Evolutionary conservation across 2,888 invertebrate species (phyloP), one percentile per base, ranked within the genome.

Genomic region (Drosophila kanekoi): DNA sequence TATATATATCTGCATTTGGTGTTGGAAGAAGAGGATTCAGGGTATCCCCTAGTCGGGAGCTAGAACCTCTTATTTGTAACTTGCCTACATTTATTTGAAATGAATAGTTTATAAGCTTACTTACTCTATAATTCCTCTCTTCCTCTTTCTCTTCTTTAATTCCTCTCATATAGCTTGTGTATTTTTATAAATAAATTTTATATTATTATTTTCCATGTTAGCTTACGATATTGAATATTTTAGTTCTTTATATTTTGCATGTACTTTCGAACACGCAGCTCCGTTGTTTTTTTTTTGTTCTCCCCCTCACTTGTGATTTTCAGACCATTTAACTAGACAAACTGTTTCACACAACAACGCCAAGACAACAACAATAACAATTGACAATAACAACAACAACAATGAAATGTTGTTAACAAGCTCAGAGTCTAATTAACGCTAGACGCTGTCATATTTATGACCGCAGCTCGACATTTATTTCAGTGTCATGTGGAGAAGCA

Each of bases 371-470:
- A 23, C 13, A 37, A 41, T 11, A 41, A n/a, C 13, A 28, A 16
- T 14, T 0, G 23, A 23, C 23, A 23, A 23, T 1, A 20, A 40
- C 18, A 43, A 23, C 18, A 40, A 40, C 18, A 43, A 23, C 18
- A 40, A 32, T 38, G 41, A 28, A 35, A 43, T 28, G 41, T 59
- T 72, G 72, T 47, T 57, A 65, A 63, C 69, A 61, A 66, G 57
- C 82, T 61, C 64, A 68, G 37, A 61, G 61, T 63, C 58, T 69
- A 78, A 87, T 81, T 80, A 80, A 60, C 58, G 49, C 23, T 68
- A 37, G 57, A 49, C 52, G 45, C 43, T 48, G 68, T 62, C 62
- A 75, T 67, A 70, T 81, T 81, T 85, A 87, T 59, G 86, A 69
- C 82, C 65, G 59, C 76, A 75, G 13, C 77, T 70, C 57, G 71